Base-by-base conservation (phyloP, 1,140 invertebrate species). In the Brachionus manjavacas region DNA sequence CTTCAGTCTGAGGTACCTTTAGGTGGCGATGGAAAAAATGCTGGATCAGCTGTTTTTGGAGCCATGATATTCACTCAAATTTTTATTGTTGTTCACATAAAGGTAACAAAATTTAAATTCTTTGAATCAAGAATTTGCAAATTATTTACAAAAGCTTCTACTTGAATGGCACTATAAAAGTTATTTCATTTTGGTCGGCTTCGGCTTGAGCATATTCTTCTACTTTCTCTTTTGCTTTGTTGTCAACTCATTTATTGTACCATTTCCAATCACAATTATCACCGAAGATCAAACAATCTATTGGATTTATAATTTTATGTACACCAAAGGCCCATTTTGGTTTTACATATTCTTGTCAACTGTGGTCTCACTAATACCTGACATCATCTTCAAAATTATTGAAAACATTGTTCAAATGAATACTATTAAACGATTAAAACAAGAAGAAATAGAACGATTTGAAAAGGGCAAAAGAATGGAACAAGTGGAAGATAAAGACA, bases 161-260 rank as follows among this genome's bases (percentile, higher is more conserved):
- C 35, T 81, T 12, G 79, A 81, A 43, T 81, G 79, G 79, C 49
- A 81, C 11, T 68, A 81, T 28, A 81, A 81, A 81, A 68, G 79
- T 11, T 60, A 43, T 35, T 39, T 81, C 9, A 41, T 81, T 8
- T 8, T 68, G 31, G 35, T 81, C 14, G 79, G 79, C 39, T 81
- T 64, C 16, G 31, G 31, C 20, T 43, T 81, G n/a, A 81, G 79
- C 12, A 16, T 81, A 14, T 68, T 81, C 14, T 39, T 41, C 8
- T 81, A 81, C 39, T 39, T 68, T 39, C 16, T 81, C 1, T 81
- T 81, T 60, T 60, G 52, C 60, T 68, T 81, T 41, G 31, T 68
- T 41, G 4, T 68, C 3, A 81, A 81, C 52, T 81, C 79, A 12
- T 64, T 81, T 46, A 81, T 81, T 46, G 35, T 81, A 28, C 79